Evolutionary conservation across 2,797 vertebrate genomes (phyloP), one percentile per base, ranked within the genome.

Genomic region (Psittacula echo): DNA sequence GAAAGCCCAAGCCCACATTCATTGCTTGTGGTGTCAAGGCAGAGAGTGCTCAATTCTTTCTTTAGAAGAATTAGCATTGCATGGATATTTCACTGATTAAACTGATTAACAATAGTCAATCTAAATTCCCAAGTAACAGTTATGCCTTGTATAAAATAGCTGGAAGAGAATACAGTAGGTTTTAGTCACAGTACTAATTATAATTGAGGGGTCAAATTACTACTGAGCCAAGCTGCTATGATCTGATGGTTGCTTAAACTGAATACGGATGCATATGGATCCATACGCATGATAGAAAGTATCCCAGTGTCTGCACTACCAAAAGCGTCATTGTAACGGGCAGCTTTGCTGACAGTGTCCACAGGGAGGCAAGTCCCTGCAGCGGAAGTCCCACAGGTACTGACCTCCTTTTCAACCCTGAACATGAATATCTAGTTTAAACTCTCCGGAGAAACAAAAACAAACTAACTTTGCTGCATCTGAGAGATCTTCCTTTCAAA

Each of bases 401-500:
- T 30, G n/a, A 85, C 71, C 27, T 64, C 18, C 32, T 53, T 79
- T 41, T 87, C 71, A 24, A 23, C 65, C 20, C 39, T 47, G 27
- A 86, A 45, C 18, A 13, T 1, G 22, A 18, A 65, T 48, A 34
- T 34, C n/a, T 29, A n/a, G 16, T 13, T 85, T 29, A 0, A 0
- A 24, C 47, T 41, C 67, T 66, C 27, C 2, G 6, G 9, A 74
- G 58, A 60, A 68, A 80, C 20, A 81, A 64, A 70, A 89, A 41
- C 4, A 85, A 79, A 54, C 23, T 3, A 60, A 56, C 62, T 83
- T 60, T 53, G 12, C 62, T 78, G 37, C 61, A 61, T 19, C n/a
- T 84, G 51, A 18, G 34, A 83, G 44, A 65, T n/a, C 9, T 56
- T 61, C 13, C 27, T 93, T 87, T 90, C 83, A 95, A 83, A 53